Base-by-base conservation (phyloP, 2,797 vertebrate species). In the Liparis tanakae region DNA sequence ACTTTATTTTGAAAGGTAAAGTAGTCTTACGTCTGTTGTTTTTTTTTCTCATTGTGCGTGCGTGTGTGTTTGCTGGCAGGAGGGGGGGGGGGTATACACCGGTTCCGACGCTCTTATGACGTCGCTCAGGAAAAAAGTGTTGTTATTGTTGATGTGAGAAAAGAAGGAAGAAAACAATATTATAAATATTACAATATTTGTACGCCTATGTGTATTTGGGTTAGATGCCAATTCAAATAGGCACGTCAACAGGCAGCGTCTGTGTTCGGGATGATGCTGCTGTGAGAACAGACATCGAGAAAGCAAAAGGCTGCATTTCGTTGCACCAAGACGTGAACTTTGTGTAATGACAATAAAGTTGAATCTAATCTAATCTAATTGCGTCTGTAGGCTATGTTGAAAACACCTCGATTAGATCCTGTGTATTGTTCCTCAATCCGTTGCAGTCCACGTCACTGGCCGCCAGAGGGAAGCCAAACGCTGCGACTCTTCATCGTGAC, bases 81-180 rank as follows among this genome's bases (percentile, higher is more conserved):
- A 6, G 37, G 39, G 10, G 2, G 37, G n/a, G 10, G 37, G 39
- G 39, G 6, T 25, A 34, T 63, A 30, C 68, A 48, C 63, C 37
- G 80, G 57, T 39, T 72, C 71, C 86, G 88, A 89, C 85, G 80
- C 71, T 37, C 0, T 39, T 17, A 8, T 89, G 85, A 89, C 87
- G 85, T 87, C n/a, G 1, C 39, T 5, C 6, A 36, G 12, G 10
- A 63, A 39, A 43, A 30, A 46, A 20, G 0, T 20, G n/a, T 62
- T 33, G 30, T 75, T 62, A 3, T 76, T 51, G 14, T 30, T 13
- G 9, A n/a, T 30, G 10, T 56, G 14, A 67, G 12, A 34, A 71
- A 61, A 56, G 1, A 56, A 39, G 22, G 17, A 22, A 50, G 18
- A 6, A 6, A 20, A 1, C n/a, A 7, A 36, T 41, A 4, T 30